Conservation (phyloP, 2,888 invertebrate species). For the Drosophila stalkeri region DNA sequence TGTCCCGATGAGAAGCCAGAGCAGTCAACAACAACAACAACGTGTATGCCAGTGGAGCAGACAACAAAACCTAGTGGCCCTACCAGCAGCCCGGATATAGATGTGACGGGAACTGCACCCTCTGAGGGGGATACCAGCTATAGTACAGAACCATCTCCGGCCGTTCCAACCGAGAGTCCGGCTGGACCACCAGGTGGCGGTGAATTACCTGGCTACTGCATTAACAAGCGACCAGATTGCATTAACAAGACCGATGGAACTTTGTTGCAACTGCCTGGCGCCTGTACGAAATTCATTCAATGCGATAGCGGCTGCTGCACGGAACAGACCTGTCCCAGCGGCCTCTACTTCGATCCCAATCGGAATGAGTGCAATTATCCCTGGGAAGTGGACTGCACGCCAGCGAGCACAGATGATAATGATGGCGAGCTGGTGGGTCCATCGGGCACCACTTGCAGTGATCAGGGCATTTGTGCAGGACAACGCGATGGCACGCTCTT, state of each 20-base stretch:
- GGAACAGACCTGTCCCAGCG: constrained; percentile 64
- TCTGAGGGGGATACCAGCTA: constrained; percentile 15
- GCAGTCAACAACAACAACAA: background rate
- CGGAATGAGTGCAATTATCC: constrained; percentile 64
- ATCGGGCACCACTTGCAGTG: constrained; percentile 61
- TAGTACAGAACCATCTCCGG: constrained; percentile 3
- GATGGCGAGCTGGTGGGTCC: constrained; percentile 52
- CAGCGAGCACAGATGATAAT: constrained; percentile 4
- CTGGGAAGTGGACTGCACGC: constrained; percentile 63
- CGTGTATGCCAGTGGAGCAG: constrained; percentile 27
- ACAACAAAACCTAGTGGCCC: background rate
- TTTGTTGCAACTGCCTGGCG: constrained; percentile 35
- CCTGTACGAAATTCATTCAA: constrained; percentile 66
- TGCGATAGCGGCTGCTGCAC: constrained; percentile 57
- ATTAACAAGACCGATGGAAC: constrained; percentile 18
- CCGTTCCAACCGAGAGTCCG: constrained; percentile 7
- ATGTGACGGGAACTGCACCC: background rate
- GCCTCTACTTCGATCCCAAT: constrained; percentile 63
- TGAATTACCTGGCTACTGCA: constrained; percentile 42
- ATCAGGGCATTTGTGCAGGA: constrained; percentile 40
- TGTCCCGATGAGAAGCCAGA: constrained; percentile 26
- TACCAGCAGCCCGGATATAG: constrained; percentile 4
- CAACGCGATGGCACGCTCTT: constrained; percentile 47
- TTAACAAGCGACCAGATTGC: constrained; percentile 42
- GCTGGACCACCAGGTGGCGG: background rate